Evolutionary conservation across 2,888 invertebrate species (phyloP).

Genomic region (Vesta saturnalis): DNA sequence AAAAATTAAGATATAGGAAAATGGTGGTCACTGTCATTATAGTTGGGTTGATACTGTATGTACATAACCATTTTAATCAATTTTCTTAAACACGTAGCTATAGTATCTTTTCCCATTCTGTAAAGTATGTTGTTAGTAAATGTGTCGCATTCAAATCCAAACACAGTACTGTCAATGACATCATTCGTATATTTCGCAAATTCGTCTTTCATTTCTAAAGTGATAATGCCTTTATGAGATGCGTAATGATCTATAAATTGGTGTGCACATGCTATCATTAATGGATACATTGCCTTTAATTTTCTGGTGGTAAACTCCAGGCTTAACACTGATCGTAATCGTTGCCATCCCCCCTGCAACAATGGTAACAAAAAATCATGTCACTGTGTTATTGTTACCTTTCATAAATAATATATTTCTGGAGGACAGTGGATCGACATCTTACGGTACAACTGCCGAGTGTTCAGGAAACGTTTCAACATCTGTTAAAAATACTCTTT

Average conservation of each 20-base stretch:
- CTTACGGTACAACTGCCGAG: no score
- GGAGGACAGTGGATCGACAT: no score
- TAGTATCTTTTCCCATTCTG: neutral
- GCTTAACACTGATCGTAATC: neutral
- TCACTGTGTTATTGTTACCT: no score
- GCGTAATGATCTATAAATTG: neutral
- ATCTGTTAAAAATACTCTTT: no score
- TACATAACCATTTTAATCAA: neutral
- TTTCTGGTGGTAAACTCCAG: conserved; percentile 7
- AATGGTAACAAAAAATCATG: no score
- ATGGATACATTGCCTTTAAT: neutral
- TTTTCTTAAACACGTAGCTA: neutral
- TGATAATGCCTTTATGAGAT: neutral
- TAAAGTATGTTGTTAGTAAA: neutral
- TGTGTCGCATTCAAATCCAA: neutral
- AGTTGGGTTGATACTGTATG: neutral
- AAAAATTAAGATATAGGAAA: neutral
- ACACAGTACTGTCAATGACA: neutral
- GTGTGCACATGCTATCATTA: neutral
- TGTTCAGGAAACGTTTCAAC: no score
- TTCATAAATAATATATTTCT: no score
- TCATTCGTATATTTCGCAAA: conserved; percentile 4
- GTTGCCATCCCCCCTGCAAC: neutral
- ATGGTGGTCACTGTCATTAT: conserved; percentile 7
- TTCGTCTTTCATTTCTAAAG: conserved; percentile 12